Evolutionary conservation across 2,797 vertebrate genomes (phyloP), one percentile per base, ranked within the genome.

Genomic region (Acanthurus tractus): DNA sequence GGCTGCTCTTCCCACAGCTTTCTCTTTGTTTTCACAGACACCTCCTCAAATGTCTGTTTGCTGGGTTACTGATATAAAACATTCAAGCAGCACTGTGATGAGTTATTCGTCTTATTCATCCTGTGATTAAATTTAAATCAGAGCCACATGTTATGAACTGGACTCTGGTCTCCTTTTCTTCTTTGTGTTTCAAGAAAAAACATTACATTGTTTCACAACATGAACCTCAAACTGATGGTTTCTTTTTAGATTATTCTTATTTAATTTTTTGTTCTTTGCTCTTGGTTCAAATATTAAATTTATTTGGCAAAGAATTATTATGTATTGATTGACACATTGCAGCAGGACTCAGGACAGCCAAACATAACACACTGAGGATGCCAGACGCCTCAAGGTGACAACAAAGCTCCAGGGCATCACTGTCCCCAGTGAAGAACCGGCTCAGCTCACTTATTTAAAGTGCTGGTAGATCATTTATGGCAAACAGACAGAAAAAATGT

Each of bases 81-180:
- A 44, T 49, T 65, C 25, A 44, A 59, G 5, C 54, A 17, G 17
- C 38, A 22, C 57, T 20, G 17, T n/a, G 36, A 23, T 10, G 44
- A 36, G 25, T 46, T 53, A 8, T 34, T 53, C n/a, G 1, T 46
- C 18, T 53, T 18, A 36, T 65, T 65, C 48, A 34, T 66, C 34
- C 29, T 50, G n/a, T 18, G n/a, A 52, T 49, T 52, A 11, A 20
- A 50, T 62, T 52, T 7, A 67, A 59, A 83, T 63, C 52, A 71
- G 53, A 50, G 58, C 48, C 46, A 72, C 58, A 50, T 79, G 76
- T 18, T n/a, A 45, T 54, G 40, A 62, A 23, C n/a, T 18, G 48
- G 58, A 68, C 64, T 68, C 50, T 55, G 50, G 22, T 36, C 6
- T 6, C n/a, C 7, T 5, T 42, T 63, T 48, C 4, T 49, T 54